Base-by-base conservation (phyloP, 2,113 vertebrate species). In the Pavo muticus region DNA sequence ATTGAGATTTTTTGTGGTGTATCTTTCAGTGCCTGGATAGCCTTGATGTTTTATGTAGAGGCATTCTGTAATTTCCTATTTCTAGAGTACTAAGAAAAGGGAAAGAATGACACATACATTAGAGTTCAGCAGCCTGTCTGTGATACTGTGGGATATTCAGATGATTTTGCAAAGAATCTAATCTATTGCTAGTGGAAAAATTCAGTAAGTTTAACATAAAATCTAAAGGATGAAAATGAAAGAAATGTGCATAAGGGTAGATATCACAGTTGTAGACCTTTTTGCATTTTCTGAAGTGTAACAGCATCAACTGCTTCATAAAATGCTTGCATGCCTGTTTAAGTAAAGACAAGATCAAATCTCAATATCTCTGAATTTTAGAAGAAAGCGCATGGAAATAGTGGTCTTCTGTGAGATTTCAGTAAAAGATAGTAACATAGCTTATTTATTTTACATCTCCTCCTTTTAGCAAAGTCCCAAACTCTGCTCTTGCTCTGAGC, bases 11-110 rank as follows among this genome's bases (percentile, higher is more conserved):
- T 52, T 48, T 68, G 19, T 30, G 74, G 77, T 77, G 45, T 60
- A 54, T 29, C 8, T 42, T 29, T 91, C 57, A 64, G 11, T 79
- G 29, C 56, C 61, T 88, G 40, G 29, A 45, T 82, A 75, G 14
- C 30, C 67, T 92, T 93, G 45, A 82, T 89, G 81, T 87, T 93
- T 89, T 91, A 73, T 82, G 56, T 87, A 50, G 56, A 86, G 64
- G 14, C 23, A 32, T 37, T 90, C 20, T 47, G 60, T 91, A 7
- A 57, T 69, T 84, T 68, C 50, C 27, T 75, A 2, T 63, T 52
- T 88, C 23, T 69, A 57, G 10, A 25, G 42, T 60, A 19, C 4
- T 83, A 83, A 84, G 39, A 59, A 91, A 64, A 14, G 7, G 18
- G 8, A 85, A 71, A 61, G 16, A 81, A 61, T 50, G 78, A 60